Evolutionary conservation across 2,888 invertebrate genomes (phyloP).

Genomic region (Drosophila atripex): DNA sequence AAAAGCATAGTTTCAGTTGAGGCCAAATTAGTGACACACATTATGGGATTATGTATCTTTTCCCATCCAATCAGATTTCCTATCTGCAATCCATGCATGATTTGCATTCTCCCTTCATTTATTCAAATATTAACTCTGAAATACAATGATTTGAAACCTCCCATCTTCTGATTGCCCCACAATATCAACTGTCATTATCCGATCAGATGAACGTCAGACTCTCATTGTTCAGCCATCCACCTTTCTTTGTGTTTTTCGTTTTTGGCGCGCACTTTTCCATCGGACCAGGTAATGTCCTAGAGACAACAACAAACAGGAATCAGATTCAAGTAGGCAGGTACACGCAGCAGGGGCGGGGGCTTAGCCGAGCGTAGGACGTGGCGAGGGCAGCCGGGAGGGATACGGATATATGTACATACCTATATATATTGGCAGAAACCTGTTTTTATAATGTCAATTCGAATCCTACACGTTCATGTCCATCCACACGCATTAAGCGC

Average conservation of each 20-base stretch:
- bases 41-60: background rate
- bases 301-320: constrained; percentile 45
- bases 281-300: constrained; percentile 68
- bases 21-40: background rate
- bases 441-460: constrained; percentile 79
- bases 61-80: no score
- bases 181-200: constrained; percentile 58
- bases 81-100: background rate
- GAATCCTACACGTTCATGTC: constrained; percentile 74
- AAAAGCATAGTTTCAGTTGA: background rate
- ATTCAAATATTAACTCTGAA: no score
- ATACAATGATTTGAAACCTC: no score
- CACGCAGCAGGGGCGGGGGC: constrained; percentile 10
- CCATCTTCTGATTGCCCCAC: constrained; percentile 20
- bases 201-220: constrained; percentile 40
- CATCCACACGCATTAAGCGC: constrained; percentile 79
- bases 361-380: constrained; percentile 45
- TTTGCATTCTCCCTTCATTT: no score
- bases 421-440: constrained; percentile 77
- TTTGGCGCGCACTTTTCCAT: constrained; percentile 66
- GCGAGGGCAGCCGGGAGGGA: constrained; percentile 54
- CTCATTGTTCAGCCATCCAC: constrained; percentile 5
- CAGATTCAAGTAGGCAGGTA: constrained; percentile 73
- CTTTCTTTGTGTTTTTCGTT: constrained; percentile 4
- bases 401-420: no score